Conservation (phyloP, 1,140 invertebrate genomes). For the Littorina saxatilis region DNA sequence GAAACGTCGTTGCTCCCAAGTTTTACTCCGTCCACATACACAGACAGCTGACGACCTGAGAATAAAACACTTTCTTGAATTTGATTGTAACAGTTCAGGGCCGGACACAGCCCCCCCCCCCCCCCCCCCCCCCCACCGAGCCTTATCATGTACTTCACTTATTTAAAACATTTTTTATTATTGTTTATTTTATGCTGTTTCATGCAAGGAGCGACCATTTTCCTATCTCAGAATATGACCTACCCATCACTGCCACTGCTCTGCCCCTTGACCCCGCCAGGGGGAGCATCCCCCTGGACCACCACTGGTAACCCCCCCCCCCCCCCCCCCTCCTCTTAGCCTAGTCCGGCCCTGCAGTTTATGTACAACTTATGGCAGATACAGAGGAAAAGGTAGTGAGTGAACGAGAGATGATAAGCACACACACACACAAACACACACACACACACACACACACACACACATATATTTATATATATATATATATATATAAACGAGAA, state of each 20-base stretch:
- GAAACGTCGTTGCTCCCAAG: not conserved
- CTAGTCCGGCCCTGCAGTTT: not conserved
- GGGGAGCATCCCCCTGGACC: too few species aligned
- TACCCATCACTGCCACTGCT: not conserved
- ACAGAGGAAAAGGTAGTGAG: not conserved
- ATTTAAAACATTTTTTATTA: too few species aligned
- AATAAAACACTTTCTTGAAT: not conserved
- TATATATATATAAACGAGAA: too few species aligned
- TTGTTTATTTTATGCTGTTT: too few species aligned
- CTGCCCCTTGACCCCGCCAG: not conserved
- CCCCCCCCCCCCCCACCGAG: too few species aligned
- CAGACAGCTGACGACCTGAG: not conserved
- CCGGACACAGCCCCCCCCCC: too few species aligned
- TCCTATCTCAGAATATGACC: not conserved
- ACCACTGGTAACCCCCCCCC: too few species aligned
- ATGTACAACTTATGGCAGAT: not conserved
- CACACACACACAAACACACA: not conserved
- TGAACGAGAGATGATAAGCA: not conserved
- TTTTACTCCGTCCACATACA: not conserved
- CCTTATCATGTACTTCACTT: too few species aligned
- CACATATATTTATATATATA: not conserved
- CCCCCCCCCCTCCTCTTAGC: too few species aligned
- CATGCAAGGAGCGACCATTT: too few species aligned
- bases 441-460: not conserved
- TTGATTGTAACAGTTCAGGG: not conserved